Evolutionary conservation across 53 echinoderm and acorn worm species (phyloP).

Genomic region (Hippasteria phrygiana): DNA sequence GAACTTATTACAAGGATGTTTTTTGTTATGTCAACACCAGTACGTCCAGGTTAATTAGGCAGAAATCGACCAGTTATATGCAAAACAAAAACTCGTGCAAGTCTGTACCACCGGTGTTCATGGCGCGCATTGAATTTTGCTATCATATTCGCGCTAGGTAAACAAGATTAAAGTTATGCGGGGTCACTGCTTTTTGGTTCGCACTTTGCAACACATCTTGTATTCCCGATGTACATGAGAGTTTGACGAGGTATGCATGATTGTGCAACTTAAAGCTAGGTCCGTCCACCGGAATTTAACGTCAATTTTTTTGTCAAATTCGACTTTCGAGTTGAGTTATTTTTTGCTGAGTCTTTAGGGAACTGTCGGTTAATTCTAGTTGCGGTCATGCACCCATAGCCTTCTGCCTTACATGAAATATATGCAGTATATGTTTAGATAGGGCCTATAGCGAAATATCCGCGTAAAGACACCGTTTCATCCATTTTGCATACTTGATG

Average conservation of each 20-base stretch:
- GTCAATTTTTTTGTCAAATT: not conserved
- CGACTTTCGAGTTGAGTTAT: not conserved
- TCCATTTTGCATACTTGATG: too few relatives aligned
- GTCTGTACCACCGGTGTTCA: not conserved
- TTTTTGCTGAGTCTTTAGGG: not conserved
- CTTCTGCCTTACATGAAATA: too few relatives aligned
- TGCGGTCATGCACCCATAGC: not conserved
- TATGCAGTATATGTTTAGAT: too few relatives aligned
- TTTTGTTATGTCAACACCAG: too few relatives aligned
- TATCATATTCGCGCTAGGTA: not conserved
- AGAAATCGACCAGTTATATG: not conserved
- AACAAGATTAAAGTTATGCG: not conserved
- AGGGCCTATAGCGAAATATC: too few relatives aligned
- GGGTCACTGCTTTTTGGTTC: not conserved
- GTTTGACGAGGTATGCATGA: not conserved
- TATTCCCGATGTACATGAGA: not conserved
- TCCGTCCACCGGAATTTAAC: not conserved
- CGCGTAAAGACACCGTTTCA: too few relatives aligned
- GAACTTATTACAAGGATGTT: not conserved
- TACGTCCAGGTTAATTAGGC: too few relatives aligned
- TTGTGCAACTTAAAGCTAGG: conserved; percentile 2
- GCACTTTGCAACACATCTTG: not conserved
- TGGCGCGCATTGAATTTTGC: not conserved
- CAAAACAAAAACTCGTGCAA: not conserved
- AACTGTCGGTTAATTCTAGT: not conserved